Evolutionary conservation across 1,140 invertebrate genomes (phyloP), one percentile per base, ranked within the genome.

Genomic region (Drosophila repleta): DNA sequence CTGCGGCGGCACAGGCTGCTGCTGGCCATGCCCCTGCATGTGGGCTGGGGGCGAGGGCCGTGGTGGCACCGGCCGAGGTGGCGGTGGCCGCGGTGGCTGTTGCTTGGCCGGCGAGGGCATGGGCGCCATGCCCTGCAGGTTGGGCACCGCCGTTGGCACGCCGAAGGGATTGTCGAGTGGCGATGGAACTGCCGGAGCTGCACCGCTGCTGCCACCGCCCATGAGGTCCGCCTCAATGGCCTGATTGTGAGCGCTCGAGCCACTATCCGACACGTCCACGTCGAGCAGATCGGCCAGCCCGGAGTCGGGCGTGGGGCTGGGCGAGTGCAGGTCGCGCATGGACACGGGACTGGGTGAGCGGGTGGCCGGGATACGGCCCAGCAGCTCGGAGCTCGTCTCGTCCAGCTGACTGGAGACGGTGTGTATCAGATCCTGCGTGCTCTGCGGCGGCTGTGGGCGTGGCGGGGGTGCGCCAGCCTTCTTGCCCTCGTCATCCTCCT

Each of bases 381-480:
- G 85, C 48, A 98, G 92, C 90, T 96, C 95, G 17, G 96, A 96
- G 58, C 96, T 97, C 0, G 96, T 96, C 24, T 96, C 96, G 88
- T 97, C 96, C 95, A 98, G 95, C 45, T 96, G 96, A 4, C 96
- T 96, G 20, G 97, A 97, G 0, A 98, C 96, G 11, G 95, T 96
- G 49, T 96, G 93, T 21, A 97, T 95, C 2, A 98, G 92, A 85
- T 97, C 96, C 93, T 97, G 96, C 0, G 96, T 97, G 51, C 93
- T 93, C 51, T 95, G 94, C 45, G 95, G 94, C 3, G 94, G 93
- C 13, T 94, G 94, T 15, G 94, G 93, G 32, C 93, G 92, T 15
- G 93, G 93, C 21, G 94, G 93, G 5, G 93, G 93, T 37, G 91
- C 91, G 43, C 90, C 67, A 24, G 90, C 92, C 63, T 91, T 92